phyloP scores from a whole-genome alignment of 2,797 vertebrate genomes.

The Neopelma chrysocephalum region DNA sequence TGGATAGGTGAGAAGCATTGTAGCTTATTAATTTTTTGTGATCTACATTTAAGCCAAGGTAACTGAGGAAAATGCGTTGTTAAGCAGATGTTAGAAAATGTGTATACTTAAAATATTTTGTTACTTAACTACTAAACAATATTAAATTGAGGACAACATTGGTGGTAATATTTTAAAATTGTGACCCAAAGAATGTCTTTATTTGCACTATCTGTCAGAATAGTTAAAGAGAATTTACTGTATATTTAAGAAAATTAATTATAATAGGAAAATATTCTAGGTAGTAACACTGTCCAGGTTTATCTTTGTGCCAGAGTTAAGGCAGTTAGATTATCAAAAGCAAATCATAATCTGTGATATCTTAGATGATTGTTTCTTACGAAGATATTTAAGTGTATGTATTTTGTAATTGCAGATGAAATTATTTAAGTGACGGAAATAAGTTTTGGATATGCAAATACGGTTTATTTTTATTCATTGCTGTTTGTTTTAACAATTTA shows the following conservation, averaged over 20 bases:
- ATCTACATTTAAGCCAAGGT: constrained; percentile 48
- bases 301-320: constrained; percentile 24
- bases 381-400: constrained; percentile 64
- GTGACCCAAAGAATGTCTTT: constrained; percentile 84
- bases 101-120: constrained; percentile 71
- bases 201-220: constrained; percentile 81
- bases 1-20: constrained; percentile 42
- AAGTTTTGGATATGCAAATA: constrained; percentile 58
- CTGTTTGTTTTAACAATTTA: constrained; percentile 56
- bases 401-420: constrained; percentile 75
- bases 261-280: constrained; percentile 53
- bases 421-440: constrained; percentile 64
- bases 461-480: constrained; percentile 49
- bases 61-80: constrained; percentile 15
- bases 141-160: constrained; percentile 37
- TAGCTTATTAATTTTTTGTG: constrained; percentile 61
- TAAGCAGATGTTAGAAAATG: constrained; percentile 57
- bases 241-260: constrained; percentile 72
- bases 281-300: constrained; percentile 69
- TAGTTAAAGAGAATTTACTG: constrained; percentile 72
- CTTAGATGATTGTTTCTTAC: constrained; percentile 54
- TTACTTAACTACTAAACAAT: constrained; percentile 60
- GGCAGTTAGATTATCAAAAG: constrained; percentile 56
- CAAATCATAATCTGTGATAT: constrained; percentile 47
- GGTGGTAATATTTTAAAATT: constrained; percentile 58